Base-by-base conservation (phyloP, 2,113 vertebrate genomes). In the Xerus inauris region DNA sequence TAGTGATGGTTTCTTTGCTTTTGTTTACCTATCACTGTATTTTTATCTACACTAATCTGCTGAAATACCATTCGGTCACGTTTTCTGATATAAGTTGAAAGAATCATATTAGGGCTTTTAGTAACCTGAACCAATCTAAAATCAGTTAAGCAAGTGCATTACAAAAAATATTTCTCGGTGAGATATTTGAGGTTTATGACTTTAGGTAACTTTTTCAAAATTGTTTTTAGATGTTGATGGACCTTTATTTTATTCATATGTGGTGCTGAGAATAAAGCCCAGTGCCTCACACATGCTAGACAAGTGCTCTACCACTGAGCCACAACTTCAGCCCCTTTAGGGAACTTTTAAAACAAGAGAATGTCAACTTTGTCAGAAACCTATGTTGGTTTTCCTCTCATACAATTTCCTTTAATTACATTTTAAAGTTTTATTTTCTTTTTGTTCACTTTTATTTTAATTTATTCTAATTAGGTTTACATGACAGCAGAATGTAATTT, bases 61-160 rank as follows among this genome's bases (percentile, higher is more conserved):
- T 81, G 32, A 82, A 77, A 59, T 81, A 79, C 14, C 93, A 20
- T 45, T 87, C 79, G 32, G 47, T 92, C 28, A 47, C 77, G 47
- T 71, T 87, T 82, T 92, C 72, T 91, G 19, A 88, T 65, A 47
- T 59, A 67, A 54, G 28, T 22, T 79, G 40, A 96, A 95, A 54
- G 2, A 77, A 77, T 80, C 11, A 40, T 47, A 49, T 89, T 45
- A 57, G 72, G 77, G 1, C 12, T 94, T 65, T 92, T 62, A 79
- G 17, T 62, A 76, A 84, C 82, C 6, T 38, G 54, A 42, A 83
- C 0, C 51, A 3, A 80, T 90, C n/a, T 11, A 72, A 72, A 54
- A 76, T 81, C 11, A 89, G 54, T 57, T 85, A 89, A 54, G 5
- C 32, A 79, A 81, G 30, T 40, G 6, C 54, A 24, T 57, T 57